These are phyloP conservation scores for Holacanthella duospinosa DNA, from an alignment of 2,888 invertebrate genomes.

Conservation along the genomic window DNA sequence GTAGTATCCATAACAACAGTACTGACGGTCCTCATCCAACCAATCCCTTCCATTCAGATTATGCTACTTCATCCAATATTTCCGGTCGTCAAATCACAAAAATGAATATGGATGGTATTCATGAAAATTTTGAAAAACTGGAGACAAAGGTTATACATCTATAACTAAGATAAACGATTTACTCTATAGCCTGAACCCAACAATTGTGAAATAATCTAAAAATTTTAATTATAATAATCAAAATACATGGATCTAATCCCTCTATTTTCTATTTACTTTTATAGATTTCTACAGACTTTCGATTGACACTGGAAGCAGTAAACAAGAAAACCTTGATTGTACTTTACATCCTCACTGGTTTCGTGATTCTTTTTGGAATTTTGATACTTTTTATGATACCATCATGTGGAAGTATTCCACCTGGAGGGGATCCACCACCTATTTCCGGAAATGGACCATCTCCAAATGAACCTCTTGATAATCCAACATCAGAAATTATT, in stretches of 20 bases:
- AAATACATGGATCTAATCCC: neutral
- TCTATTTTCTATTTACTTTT: neutral
- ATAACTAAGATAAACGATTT: no score
- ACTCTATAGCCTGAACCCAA: no score
- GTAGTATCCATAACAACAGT: neutral
- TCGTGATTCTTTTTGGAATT: constrained; percentile 10
- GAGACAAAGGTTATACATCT: constrained; percentile 35
- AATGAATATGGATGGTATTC: constrained; percentile 34
- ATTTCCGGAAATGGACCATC: no score
- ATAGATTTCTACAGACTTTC: constrained; percentile 14
- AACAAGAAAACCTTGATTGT: constrained; percentile 10
- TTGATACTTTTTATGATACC: neutral
- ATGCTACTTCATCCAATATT: no score
- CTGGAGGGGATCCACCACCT: no score
- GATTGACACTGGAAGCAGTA: constrained; percentile 10
- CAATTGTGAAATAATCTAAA: no score
- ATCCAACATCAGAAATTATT: no score
- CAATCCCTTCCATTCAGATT: constrained; percentile 8
- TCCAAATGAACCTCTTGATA: no score
- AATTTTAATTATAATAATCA: neutral
- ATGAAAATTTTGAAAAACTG: constrained; percentile 31
- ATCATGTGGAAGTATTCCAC: no score
- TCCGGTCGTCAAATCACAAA: constrained; percentile 15
- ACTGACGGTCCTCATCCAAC: neutral
- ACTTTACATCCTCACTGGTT: constrained; percentile 12